These are phyloP conservation scores for Amblyjoppa proteus DNA, from an alignment of 2,888 invertebrate species.

Conservation along the genomic window DNA sequence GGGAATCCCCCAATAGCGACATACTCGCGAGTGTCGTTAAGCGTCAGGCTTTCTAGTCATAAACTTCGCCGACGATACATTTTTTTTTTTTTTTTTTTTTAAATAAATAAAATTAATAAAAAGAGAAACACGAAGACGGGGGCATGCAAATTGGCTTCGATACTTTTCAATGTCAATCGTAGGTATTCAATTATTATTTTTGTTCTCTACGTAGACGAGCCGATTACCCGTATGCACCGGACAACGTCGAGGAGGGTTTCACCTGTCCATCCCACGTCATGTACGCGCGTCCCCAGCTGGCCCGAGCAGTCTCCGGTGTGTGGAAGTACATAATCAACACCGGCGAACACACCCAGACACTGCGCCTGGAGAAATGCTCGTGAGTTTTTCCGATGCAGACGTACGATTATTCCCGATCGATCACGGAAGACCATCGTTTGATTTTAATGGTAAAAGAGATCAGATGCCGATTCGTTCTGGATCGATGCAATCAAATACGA, in stretches of 20 bases:
- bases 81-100: neutral
- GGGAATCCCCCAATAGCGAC: constrained; percentile 4
- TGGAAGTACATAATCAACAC: constrained; percentile 96
- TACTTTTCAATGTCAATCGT: neutral
- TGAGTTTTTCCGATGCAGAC: constrained; percentile 84
- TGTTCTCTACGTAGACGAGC: constrained; percentile 86
- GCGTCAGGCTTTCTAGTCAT: constrained; percentile 71
- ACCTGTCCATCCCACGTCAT: constrained; percentile 93
- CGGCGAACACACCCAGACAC: constrained; percentile 93
- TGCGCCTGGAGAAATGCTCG: constrained; percentile 93
- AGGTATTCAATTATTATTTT: constrained; percentile 10
- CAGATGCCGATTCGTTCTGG: constrained; percentile 42
- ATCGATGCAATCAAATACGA: constrained; percentile 32
- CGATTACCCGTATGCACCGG: constrained; percentile 86
- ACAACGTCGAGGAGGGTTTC: constrained; percentile 89
- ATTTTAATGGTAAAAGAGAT: constrained; percentile 4
- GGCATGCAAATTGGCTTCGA: constrained; percentile 28
- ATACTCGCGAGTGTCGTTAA: constrained; percentile 55
- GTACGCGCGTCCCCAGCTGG: constrained; percentile 93
- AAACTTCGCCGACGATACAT: constrained; percentile 39
- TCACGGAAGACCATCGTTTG: neutral
- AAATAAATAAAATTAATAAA: constrained; percentile 27
- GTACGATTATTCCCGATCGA: neutral
- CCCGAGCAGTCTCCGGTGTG: constrained; percentile 91
- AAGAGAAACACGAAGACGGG: constrained; percentile 9